Evolutionary conservation across 2,113 vertebrate species (phyloP), one percentile per base, ranked within the genome.

Genomic region (Scomber scombrus): DNA sequence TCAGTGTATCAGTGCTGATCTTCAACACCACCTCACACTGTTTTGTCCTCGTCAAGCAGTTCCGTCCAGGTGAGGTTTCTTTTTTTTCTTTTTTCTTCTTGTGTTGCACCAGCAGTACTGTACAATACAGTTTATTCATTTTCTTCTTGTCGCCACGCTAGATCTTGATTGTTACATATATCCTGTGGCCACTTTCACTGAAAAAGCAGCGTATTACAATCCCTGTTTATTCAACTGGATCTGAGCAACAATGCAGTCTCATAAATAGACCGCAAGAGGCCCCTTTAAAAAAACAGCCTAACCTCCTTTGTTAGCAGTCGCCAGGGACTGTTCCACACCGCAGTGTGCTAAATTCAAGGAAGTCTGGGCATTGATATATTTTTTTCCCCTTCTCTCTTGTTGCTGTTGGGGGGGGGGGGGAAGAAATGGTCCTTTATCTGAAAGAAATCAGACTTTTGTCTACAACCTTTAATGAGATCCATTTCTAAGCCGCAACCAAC

Each of bases 21-120:
- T 97, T 97, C 93, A 97, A 97, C 86, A 95, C 96, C 89, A 95
- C 94, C 80, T 96, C 93, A 46, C 95, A 96, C 88, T 97, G 96
- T 95, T 97, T 97, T 92, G 89, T 97, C 93, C 89, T 97, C 71
- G 97, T 97, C 93, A 97, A 97, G 94, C 97, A 97, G 94, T 97
- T 97, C 91, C 97, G 97, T 85, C 97, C 97, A 95, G 97, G 97
- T 97, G 95, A 81, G 54, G 56, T 66, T 71, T 43, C 23, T 26
- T 26, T 26, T 23, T 3, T 23, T 71, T 40, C 31, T 40, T 7
- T 40, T 40, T 40, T 40, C 34, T 40, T 40, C 9, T 40, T 40
- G 7, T 40, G n/a, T 31, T 31, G 14, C 12, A 56, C 31, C 40
- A 19, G 13, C 26, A 16, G 11, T 13, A 9, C 60, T 66, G 14